phyloP scores from a whole-genome alignment of 2,113 vertebrate genomes.

The Oxyruncus cristatus region DNA sequence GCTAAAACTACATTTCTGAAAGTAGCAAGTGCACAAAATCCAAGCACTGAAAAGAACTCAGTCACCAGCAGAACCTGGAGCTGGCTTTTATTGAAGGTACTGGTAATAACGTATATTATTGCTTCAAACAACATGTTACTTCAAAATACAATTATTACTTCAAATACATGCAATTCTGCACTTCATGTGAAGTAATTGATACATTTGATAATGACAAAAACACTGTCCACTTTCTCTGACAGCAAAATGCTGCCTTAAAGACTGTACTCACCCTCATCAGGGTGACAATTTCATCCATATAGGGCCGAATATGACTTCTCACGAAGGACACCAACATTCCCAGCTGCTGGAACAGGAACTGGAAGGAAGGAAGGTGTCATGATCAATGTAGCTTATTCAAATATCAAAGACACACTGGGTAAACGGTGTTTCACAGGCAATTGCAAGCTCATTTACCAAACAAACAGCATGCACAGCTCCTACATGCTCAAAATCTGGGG shows the following conservation, averaged over 20 bases:
- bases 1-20: not conserved
- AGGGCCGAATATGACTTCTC: conserved; percentile 97
- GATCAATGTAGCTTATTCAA: not conserved
- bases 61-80: not conserved
- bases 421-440: not conserved
- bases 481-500: not conserved
- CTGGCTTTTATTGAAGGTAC: not conserved
- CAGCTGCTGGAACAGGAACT: conserved; percentile 97
- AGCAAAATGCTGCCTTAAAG: not conserved
- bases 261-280: conserved; percentile 91
- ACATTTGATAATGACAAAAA: not conserved
- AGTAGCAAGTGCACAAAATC: not conserved
- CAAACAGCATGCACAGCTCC: conserved; percentile 8
- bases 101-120: not conserved
- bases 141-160: not conserved
- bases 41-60: not conserved
- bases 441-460: conserved; percentile 12
- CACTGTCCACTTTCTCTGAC: not conserved
- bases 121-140: not conserved
- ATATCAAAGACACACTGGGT: not conserved
- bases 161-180: not conserved
- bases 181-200: not conserved
- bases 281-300: conserved; percentile 99
- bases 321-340: conserved; percentile 98
- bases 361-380: not conserved